Percentiles rank a stretch among this genome's conserved stretches.
Conservation (phyloP, 2,888 invertebrate genomes). For the Eupithecia abbreviata region DNA sequence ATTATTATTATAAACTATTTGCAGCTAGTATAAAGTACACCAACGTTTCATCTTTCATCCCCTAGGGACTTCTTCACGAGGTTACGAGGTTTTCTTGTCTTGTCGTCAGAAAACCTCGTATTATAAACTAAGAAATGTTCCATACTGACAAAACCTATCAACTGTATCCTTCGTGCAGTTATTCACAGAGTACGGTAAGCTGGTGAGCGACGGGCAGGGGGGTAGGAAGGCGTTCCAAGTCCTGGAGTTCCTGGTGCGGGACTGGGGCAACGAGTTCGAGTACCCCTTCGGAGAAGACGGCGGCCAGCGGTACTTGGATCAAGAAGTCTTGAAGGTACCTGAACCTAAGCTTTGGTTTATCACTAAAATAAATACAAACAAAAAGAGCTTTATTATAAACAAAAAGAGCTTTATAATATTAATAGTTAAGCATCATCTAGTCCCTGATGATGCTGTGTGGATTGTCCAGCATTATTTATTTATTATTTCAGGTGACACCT, state of each 20-base stretch:
- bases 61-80: no score
- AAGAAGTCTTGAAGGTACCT: neutral
- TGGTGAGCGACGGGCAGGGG: neutral
- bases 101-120: no score
- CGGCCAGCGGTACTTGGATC: neutral
- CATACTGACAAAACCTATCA: neutral
- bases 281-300: neutral
- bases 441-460: neutral
- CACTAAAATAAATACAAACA: no score
- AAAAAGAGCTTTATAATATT: no score
- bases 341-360: no score
- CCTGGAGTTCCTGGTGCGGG: constrained; percentile 4
- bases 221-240: neutral
- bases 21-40: no score
- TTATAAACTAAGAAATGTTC: no score
- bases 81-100: no score
- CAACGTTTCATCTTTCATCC: no score
- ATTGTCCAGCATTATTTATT: neutral
- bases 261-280: neutral
- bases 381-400: no score
- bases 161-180: neutral
- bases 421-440: no score
- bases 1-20: no score
- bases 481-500: constrained; percentile 8
- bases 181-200: neutral